These are phyloP conservation scores for Cephonodes hylas DNA, from an alignment of 2,888 invertebrate species.

Conservation along the genomic window DNA sequence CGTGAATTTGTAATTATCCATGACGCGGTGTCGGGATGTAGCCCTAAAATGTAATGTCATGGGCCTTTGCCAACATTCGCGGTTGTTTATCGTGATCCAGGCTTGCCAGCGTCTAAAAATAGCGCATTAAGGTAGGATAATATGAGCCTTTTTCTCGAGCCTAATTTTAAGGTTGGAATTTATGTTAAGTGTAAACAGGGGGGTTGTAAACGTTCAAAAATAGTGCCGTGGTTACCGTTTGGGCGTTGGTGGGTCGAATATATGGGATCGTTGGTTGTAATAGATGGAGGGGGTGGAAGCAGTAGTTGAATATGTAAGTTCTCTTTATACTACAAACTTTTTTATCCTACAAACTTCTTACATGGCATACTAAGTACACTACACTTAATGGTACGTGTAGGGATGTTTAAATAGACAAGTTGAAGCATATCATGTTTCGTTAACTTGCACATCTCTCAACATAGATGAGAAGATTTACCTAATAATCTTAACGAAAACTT, in stretches of 20 bases:
- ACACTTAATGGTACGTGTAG: too few species aligned
- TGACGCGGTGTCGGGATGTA: conserved; percentile 15
- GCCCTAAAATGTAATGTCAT: conserved; percentile 22
- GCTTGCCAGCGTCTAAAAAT: background rate
- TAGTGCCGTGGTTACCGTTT: background rate
- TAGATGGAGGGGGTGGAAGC: too few species aligned
- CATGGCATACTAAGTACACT: background rate
- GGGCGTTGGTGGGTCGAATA: background rate
- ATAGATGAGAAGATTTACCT: too few species aligned
- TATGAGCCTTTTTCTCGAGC: background rate
- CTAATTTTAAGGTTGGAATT: background rate
- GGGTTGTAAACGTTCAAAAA: background rate
- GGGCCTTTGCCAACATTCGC: conserved; percentile 13
- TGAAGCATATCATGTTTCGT: background rate
- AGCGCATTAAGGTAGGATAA: background rate
- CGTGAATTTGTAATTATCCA: background rate
- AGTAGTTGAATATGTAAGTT: too few species aligned
- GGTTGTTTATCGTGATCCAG: background rate
- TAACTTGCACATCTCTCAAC: too few species aligned
- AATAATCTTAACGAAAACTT: too few species aligned
- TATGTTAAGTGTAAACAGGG: background rate
- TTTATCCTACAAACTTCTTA: too few species aligned
- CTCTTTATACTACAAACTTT: too few species aligned
- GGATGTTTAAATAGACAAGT: too few species aligned
- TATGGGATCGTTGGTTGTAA: too few species aligned